These are phyloP conservation scores for Caranx melampygus DNA, from an alignment of 2,113 vertebrate genomes.

Conservation along the genomic window DNA sequence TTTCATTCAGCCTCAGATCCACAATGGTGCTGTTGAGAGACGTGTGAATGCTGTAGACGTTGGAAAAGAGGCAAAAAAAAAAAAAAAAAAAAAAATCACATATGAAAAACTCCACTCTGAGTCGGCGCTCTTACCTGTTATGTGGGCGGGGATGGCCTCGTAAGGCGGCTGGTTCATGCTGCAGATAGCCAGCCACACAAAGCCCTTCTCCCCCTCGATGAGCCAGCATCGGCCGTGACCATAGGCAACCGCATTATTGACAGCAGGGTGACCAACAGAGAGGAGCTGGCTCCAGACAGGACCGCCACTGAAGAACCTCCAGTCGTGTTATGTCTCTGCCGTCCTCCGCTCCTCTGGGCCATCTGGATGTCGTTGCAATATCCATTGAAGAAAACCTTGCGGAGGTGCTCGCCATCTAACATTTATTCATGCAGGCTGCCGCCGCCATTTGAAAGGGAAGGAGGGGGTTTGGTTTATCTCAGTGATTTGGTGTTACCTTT, in stretches of 20 bases:
- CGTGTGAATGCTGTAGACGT: neutral
- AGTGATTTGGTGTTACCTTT: neutral
- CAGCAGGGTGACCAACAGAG: slow-evolving; percentile 85
- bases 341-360: slow-evolving; percentile 47
- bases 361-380: slow-evolving; percentile 40
- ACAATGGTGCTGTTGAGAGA: slow-evolving; percentile 89
- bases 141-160: slow-evolving; percentile 95
- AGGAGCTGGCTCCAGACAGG: slow-evolving; percentile 68
- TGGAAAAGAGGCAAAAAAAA: neutral
- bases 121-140: slow-evolving; percentile 80
- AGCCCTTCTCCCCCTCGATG: slow-evolving; percentile 98
- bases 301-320: slow-evolving; percentile 57
- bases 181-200: slow-evolving; percentile 99
- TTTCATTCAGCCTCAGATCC: slow-evolving; percentile 97
- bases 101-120: neutral
- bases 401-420: slow-evolving; percentile 49
- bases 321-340: slow-evolving; percentile 43
- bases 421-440: slow-evolving; percentile 41
- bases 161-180: slow-evolving; percentile 99
- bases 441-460: slow-evolving; percentile 43
- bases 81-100: too few relatives aligned
- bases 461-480: slow-evolving; percentile 21
- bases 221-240: slow-evolving; percentile 95
- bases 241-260: slow-evolving; percentile 83
- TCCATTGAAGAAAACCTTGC: slow-evolving; percentile 58